A percentile compares a stretch with the other conserved stretches of the same genome.
phyloP scores from a whole-genome alignment of 2,888 invertebrate genomes.

The Diaperis boleti region DNA sequence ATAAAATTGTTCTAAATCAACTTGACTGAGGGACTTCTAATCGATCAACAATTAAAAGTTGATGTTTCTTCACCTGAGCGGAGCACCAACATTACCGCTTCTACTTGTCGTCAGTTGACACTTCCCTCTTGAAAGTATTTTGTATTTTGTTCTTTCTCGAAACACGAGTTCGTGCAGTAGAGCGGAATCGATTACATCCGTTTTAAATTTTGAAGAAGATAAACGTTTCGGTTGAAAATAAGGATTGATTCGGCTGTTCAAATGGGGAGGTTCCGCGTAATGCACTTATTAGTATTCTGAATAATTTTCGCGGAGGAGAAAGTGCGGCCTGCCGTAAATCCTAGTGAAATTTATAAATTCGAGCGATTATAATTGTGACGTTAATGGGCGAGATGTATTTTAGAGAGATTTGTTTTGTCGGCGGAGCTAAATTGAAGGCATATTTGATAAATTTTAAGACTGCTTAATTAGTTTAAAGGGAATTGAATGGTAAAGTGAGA shows the following conservation, averaged over 20 bases:
- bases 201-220: neutral
- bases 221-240: neutral
- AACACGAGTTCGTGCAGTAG: neutral
- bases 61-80: too few relatives aligned
- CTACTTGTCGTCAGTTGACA: neutral
- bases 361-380: conserved; percentile 4
- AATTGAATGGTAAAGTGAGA: conserved; percentile 43
- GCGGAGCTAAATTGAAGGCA: conserved; percentile 5
- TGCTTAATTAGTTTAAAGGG: conserved; percentile 42
- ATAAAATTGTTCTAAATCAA: too few relatives aligned
- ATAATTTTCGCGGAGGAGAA: neutral
- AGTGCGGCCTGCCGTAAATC: too few relatives aligned
- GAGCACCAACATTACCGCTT: too few relatives aligned
- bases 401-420: conserved; percentile 12
- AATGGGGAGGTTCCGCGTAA: neutral
- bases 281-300: neutral
- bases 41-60: too few relatives aligned
- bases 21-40: too few relatives aligned
- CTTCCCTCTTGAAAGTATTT: neutral
- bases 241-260: neutral
- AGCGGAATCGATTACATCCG: neutral
- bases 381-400: conserved; percentile 3
- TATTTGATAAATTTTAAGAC: conserved; percentile 33
- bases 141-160: conserved; percentile 1
- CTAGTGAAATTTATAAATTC: neutral